Evolutionary conservation across 2,113 vertebrate genomes (phyloP), one percentile per base, ranked within the genome.

Genomic region (Lanius collurio): DNA sequence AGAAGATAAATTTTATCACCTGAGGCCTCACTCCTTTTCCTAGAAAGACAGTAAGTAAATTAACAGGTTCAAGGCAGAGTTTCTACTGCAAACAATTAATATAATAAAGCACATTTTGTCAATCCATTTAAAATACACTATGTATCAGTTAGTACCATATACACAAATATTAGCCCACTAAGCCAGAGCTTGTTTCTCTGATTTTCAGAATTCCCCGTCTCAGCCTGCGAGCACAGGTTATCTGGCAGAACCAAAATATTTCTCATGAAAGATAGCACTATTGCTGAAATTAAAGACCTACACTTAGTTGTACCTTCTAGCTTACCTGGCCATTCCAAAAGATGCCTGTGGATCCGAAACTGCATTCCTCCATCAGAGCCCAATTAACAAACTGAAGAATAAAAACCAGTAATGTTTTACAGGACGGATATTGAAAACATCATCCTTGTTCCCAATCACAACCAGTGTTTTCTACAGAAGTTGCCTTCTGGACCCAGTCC

Each of bases 261-360:
- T 73, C 31, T 50, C 24, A 33, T 1, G 0, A 52, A 56, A 82
- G 49, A 68, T 1, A 78, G 63, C 60, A 68, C 30, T 14, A 24
- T 1, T 8, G 17, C 49, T 69, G 33, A 93, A 81, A 88, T 63
- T 28, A 75, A 84, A 78, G 31, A 57, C 30, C 35, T 77, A 31
- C n/a, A 60, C 13, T 73, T 27, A 9, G 41, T 7, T 75, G 65
- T 53, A 81, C 17, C 28, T 90, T 87, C 70, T 41, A 76, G 30
- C 17, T 98, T 98, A 98, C 98, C 98, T 98, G 77, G 53, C 44
- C 86, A 24, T 93, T 76, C 78, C 94, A 87, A 70, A 79, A 30
- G 64, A 83, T 30, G 42, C 49, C 73, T 90, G 88, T 37, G 73
- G 86, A 85, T 90, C 47, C 73, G 78, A 93, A 91, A 70, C 60